Conservation (phyloP, 2,888 invertebrate species). For the Euplexia lucipara region DNA sequence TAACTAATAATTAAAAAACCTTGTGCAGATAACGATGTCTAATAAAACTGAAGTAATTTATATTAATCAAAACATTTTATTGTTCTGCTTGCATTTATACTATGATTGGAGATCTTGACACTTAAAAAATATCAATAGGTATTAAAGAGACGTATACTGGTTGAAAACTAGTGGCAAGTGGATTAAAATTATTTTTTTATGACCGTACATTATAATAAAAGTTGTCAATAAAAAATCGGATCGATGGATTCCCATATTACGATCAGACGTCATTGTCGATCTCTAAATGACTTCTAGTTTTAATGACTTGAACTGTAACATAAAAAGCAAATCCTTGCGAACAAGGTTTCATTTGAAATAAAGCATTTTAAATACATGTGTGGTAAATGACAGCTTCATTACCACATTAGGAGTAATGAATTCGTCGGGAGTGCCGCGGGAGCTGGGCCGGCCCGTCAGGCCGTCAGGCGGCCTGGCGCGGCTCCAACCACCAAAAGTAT, state of each 20-base stretch:
- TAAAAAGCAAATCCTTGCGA: conserved; percentile 10
- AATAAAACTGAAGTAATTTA: conserved; percentile 5
- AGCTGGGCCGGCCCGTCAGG: background rate
- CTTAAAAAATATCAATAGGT: conserved; percentile 1
- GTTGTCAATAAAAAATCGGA: background rate
- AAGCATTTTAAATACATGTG: conserved; percentile 18
- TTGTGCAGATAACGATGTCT: conserved; percentile 9
- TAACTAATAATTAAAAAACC: conserved; percentile 16
- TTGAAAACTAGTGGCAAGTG: background rate
- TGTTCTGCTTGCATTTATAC: conserved; percentile 1
- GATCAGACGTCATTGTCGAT: background rate
- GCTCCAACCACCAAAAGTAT: conserved; percentile 40
- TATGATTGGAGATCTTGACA: conserved; percentile 2
- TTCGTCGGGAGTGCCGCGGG: conserved; percentile 7
- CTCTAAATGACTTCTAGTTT: background rate
- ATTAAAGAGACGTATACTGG: background rate
- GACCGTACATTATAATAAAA: conserved; percentile 7
- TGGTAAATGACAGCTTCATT: conserved; percentile 42
- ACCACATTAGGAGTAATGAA: conserved; percentile 50
- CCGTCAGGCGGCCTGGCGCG: background rate
- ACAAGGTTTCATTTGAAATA: conserved; percentile 31
- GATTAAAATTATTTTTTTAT: conserved; percentile 1
- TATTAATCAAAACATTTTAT: conserved; percentile 18
- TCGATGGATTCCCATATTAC: background rate
- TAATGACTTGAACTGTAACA: background rate